Conservation (phyloP, 30 jellyfish, hydroid and myxozoan species). For the Pseudorhiza aurosa region DNA sequence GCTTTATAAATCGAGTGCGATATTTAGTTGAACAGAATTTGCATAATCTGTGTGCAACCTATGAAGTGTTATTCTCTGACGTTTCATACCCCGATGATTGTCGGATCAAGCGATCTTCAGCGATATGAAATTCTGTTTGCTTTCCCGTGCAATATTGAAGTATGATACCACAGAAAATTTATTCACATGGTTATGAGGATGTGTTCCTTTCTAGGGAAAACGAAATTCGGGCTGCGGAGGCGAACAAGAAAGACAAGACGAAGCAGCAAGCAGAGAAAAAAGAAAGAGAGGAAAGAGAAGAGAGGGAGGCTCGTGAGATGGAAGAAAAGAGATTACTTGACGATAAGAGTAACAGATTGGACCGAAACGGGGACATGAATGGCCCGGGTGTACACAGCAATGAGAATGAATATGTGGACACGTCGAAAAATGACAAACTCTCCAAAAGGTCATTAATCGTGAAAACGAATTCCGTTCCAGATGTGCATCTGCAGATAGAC, state of each 20-base stretch:
- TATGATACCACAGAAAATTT: no score
- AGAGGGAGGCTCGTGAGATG: conserved; percentile 27
- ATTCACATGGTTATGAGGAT: no score
- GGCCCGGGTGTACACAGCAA: conserved; percentile 54
- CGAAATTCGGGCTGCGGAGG: conserved; percentile 96
- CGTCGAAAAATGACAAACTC: conserved; percentile 14
- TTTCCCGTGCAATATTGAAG: no score
- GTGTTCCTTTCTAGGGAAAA: conserved; percentile 68
- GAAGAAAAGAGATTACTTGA: conserved; percentile 55
- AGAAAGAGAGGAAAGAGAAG: conserved; percentile 72
- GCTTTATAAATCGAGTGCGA: no score
- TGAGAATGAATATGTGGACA: conserved; percentile 51
- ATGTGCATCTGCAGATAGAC: conserved; percentile 65
- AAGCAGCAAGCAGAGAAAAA: conserved; percentile 84
- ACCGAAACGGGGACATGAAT: conserved; percentile 67
- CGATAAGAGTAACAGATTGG: conserved; percentile 40
- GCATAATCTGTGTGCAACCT: no score
- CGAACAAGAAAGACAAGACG: conserved; percentile 83
- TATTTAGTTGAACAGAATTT: no score
- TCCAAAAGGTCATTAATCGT: conserved; percentile 39
- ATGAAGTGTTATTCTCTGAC: no score
- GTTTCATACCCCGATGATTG: no score
- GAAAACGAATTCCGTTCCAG: conserved; percentile 51
- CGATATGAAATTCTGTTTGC: no score
- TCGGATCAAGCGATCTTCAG: no score